Base-by-base conservation (phyloP, 92 coral and sea anemone genomes). In the Zoanthus solanderi region DNA sequence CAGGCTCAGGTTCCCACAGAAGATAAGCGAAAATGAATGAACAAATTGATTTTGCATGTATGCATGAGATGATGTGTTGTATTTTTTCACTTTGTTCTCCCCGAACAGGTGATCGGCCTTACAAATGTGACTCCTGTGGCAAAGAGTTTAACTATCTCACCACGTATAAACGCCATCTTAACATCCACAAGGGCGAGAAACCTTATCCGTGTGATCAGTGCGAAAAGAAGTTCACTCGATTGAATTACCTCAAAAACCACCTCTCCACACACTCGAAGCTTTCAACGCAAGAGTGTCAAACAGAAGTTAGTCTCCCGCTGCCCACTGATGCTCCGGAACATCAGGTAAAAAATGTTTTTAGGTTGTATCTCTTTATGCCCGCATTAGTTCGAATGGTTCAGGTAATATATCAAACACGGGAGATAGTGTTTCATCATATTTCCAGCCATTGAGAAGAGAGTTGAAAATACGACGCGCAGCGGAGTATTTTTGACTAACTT, bases 121-220 rank as follows among this genome's bases (percentile, higher is more conserved):
- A 97, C 85, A 97, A 97, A 82, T 97, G 99, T 76, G 97, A 97
- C 6, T 94, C 98, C 7, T 97, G 99, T 69, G 92, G 83, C 50
- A 97, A 97, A 50, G 98, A 97, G 87, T 97, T 97, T 87, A 97
- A 97, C 89, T 97, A 97, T 78, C 96, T 97, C 57, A 97, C 99
- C 9, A 97, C 99, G 5, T 97, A 97, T 93, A 97, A 97, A 87
- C 94, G 99, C 13, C 99, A 97, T 83, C 96, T 95, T 72, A 97
- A 97, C 90, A 97, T 97, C 46, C 99, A 97, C 91, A 95, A 93
- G 77, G 99, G 99, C 9, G 98, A 95, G 68, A 95, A 96, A 86
- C 99, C 99, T 4, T 97, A 91, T 72, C 90, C 98, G 58, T 97
- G 99, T 66, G 92, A 94, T 18, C 94, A 90, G 72, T 97, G 99